Conservation (phyloP, 1,140 invertebrate species). For the Psilanteris sp. region DNA sequence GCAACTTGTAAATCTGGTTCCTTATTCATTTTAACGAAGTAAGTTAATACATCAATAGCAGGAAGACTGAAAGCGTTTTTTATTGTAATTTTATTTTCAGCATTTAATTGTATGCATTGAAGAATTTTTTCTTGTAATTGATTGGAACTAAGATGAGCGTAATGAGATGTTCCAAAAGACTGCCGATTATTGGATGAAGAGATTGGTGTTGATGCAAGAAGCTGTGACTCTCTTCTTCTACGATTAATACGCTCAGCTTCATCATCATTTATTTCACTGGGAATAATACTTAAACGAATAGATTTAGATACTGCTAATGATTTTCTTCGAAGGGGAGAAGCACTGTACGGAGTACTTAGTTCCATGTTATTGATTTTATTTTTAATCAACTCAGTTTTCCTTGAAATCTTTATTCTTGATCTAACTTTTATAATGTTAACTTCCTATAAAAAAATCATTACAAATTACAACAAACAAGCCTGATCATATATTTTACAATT, state of each 20-base stretch:
- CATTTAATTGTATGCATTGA: conserved; percentile 82
- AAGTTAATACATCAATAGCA: conserved; percentile 89
- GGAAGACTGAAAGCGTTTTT: conserved; percentile 91
- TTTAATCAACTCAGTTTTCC: too few species aligned
- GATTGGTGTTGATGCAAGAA: conserved; percentile 10
- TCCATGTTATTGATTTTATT: conserved; percentile 10
- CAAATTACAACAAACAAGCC: too few species aligned
- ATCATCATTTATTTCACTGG: conserved; percentile 27
- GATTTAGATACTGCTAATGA: conserved; percentile 9
- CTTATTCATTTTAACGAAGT: conserved; percentile 85
- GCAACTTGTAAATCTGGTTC: conserved; percentile 87
- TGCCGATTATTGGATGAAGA: neutral
- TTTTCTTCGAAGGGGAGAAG: conserved; percentile 39
- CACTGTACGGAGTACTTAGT: neutral
- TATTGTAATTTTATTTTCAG: conserved; percentile 88
- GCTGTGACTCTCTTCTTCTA: conserved; percentile 4
- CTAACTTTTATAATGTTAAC: too few species aligned
- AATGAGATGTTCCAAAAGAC: conserved; percentile 4
- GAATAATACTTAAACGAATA: neutral
- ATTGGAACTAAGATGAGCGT: neutral
- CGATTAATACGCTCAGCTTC: conserved; percentile 17
- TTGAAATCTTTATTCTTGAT: too few species aligned
- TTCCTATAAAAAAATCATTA: too few species aligned
- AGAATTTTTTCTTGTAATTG: conserved; percentile 80
- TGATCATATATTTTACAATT: too few species aligned